phyloP scores from a whole-genome alignment of 2,113 vertebrate species.

The Thunnus maccoyii region DNA sequence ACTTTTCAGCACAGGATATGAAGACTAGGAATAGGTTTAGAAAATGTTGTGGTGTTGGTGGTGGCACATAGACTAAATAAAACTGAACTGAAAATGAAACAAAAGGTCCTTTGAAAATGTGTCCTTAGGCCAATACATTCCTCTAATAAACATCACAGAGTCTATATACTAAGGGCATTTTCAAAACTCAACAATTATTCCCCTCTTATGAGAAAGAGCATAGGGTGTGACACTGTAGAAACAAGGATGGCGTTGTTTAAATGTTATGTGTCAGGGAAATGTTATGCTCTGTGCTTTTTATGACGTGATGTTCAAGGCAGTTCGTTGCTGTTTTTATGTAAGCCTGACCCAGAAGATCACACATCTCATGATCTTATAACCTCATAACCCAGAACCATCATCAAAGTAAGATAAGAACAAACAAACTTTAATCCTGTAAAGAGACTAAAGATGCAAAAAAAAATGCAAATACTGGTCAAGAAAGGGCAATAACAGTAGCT shows the following conservation, averaged over 20 bases:
- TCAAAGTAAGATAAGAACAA: not conserved
- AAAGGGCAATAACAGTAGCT: conserved; percentile 9
- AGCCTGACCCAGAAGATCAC: conserved; percentile 12
- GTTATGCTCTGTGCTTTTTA: not conserved
- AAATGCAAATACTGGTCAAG: conserved; percentile 8
- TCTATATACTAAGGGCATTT: conserved; percentile 4
- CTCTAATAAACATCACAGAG: conserved; percentile 6
- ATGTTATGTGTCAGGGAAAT: not conserved
- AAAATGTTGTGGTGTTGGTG: conserved; percentile 3
- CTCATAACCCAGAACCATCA: conserved; percentile 10
- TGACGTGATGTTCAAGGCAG: conserved; percentile 3
- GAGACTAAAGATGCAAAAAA: not conserved
- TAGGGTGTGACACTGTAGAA: conserved; percentile 22
- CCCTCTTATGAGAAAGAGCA: conserved; percentile 16
- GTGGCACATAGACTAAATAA: not conserved
- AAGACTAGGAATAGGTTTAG: conserved; percentile 3
- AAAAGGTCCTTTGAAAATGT: conserved; percentile 42
- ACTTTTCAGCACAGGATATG: conserved; percentile 10
- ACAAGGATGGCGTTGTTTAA: conserved; percentile 44
- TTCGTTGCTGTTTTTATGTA: conserved; percentile 1
- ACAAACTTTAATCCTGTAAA: not conserved
- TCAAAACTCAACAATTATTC: conserved; percentile 30
- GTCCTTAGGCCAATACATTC: conserved; percentile 32
- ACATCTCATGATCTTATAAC: not conserved
- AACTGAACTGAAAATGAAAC: conserved; percentile 1